Conservation (phyloP, 2,113 vertebrate species). For the Pterocles gutturalis region DNA sequence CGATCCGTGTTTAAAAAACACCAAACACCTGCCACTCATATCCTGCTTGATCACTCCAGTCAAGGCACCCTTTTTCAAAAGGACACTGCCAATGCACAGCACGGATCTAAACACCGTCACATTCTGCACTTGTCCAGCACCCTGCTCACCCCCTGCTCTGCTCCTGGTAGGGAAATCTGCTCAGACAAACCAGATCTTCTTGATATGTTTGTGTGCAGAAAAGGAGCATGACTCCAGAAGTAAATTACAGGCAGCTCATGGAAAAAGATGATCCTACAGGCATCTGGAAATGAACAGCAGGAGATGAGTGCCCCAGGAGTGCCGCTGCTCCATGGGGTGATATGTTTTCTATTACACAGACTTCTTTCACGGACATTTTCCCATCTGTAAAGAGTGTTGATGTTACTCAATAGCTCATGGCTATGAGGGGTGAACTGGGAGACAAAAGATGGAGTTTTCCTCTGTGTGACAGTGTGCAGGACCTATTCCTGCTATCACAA, state of each 20-base stretch:
- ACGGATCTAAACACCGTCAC: neutral
- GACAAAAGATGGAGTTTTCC: slow-evolving; percentile 26
- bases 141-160: neutral
- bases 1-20: neutral
- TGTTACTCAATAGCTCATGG: slow-evolving; percentile 20
- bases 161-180: neutral
- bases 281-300: neutral
- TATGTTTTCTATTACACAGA: neutral
- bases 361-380: neutral
- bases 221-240: neutral
- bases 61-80: neutral
- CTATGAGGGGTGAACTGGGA: neutral
- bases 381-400: neutral
- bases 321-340: neutral
- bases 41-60: neutral
- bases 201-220: neutral
- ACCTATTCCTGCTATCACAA: neutral
- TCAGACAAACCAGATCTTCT: neutral
- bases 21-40: neutral
- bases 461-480: neutral
- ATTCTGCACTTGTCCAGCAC: neutral
- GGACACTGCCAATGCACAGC: neutral
- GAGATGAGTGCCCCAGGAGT: neutral
- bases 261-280: neutral
- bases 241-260: neutral